Evolutionary conservation across 2,113 vertebrate genomes (phyloP).

Genomic region (Aplodontia rufa): DNA sequence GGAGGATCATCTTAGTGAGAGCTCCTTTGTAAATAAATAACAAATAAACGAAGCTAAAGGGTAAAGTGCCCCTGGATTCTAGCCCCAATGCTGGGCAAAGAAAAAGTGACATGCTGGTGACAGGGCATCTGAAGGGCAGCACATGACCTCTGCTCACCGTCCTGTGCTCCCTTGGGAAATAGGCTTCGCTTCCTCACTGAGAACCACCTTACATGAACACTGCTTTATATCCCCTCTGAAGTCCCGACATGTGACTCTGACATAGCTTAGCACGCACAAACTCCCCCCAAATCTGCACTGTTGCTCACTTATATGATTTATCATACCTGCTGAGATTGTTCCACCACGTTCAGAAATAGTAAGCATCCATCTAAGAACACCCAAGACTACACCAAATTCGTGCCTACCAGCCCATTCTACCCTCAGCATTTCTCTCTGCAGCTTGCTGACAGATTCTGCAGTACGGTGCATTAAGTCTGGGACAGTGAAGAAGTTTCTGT

Average conservation of each 20-base stretch:
- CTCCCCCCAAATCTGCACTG: neutral
- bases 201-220: conserved; percentile 18
- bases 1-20: too few species aligned
- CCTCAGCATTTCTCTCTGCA: conserved; percentile 1
- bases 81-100: too few species aligned
- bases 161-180: neutral
- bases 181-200: conserved; percentile 31
- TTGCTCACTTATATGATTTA: neutral
- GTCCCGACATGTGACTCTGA: conserved; percentile 33
- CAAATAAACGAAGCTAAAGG: too few species aligned
- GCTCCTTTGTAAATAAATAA: too few species aligned
- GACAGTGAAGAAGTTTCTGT: neutral
- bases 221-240: conserved; percentile 30
- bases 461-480: neutral
- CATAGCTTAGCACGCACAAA: neutral
- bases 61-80: too few species aligned
- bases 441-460: neutral
- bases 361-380: neutral
- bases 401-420: neutral
- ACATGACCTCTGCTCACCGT: neutral
- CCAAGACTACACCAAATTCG: conserved; percentile 27
- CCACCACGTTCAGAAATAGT: neutral
- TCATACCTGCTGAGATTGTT: neutral
- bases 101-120: neutral
- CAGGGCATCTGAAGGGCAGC: neutral